Evolutionary conservation across 2,888 invertebrate species (phyloP).

Genomic region (Odontocerum albicorne): DNA sequence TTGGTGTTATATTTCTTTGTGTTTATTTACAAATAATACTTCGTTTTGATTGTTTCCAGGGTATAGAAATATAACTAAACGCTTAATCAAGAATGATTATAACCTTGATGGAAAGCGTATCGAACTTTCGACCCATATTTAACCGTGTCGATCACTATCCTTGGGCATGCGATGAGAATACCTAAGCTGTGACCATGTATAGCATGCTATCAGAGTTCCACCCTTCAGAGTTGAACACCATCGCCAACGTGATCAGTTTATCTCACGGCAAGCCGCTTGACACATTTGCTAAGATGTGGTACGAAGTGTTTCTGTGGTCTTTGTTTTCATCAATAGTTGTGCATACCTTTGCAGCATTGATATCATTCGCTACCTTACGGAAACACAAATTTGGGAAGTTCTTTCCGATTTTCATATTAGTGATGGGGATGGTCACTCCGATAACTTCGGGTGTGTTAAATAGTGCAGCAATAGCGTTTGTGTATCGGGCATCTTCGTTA

Average conservation of each 20-base stretch:
- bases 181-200: conserved; percentile 48
- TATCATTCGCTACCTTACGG: conserved; percentile 87
- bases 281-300: conserved; percentile 93
- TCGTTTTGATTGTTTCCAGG: conserved; percentile 13
- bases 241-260: conserved; percentile 69
- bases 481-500: conserved; percentile 86
- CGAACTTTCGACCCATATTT: background rate
- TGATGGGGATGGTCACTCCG: conserved; percentile 89
- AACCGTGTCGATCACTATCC: conserved; percentile 9
- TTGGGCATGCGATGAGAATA: conserved; percentile 20
- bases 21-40: too few relatives aligned
- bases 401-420: conserved; percentile 83
- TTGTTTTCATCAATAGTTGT: conserved; percentile 92
- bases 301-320: conserved; percentile 94
- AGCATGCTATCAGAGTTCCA: conserved; percentile 60
- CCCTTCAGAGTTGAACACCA: conserved; percentile 65
- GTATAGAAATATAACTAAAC: conserved; percentile 15
- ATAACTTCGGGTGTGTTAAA: conserved; percentile 85
- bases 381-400: conserved; percentile 96
- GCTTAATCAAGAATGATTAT: conserved; percentile 14
- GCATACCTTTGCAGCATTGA: conserved; percentile 86
- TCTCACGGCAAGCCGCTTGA: conserved; percentile 66
- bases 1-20: too few relatives aligned
- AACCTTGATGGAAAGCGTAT: conserved; percentile 14
- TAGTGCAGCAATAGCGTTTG: conserved; percentile 92